These are phyloP conservation scores for Eristalis arbustorum DNA, from an alignment of 2,888 invertebrate genomes.

Conservation along the genomic window DNA sequence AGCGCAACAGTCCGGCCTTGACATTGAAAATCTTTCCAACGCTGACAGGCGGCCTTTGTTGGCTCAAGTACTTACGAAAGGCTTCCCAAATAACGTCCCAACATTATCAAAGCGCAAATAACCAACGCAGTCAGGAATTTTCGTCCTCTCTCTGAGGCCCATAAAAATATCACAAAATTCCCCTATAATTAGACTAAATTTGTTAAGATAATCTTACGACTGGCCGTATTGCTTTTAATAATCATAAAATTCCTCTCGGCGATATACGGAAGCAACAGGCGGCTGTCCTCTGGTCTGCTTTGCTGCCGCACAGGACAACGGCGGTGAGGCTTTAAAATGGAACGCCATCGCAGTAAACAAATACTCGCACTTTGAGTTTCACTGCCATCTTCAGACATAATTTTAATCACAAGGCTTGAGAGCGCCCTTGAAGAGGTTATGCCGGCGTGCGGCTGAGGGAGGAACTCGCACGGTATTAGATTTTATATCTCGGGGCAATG, in stretches of 20 bases:
- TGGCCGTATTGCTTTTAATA: neutral
- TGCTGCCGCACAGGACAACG: neutral
- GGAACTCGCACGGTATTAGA: neutral
- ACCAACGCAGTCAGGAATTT: neutral
- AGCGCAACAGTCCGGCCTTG: neutral
- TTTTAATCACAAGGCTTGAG: neutral
- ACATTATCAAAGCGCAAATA: neutral
- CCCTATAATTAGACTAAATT: conserved; percentile 21
- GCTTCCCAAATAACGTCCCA: neutral
- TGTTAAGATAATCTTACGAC: conserved; percentile 8
- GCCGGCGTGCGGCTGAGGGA: neutral
- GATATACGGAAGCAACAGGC: neutral
- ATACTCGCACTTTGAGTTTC: neutral
- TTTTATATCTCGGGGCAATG: neutral
- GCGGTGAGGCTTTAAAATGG: neutral
- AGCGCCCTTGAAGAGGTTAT: neutral
- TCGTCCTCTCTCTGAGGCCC: neutral
- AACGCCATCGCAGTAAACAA: neutral
- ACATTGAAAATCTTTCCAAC: neutral
- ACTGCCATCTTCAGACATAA: neutral
- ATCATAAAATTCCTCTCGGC: neutral
- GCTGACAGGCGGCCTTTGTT: neutral
- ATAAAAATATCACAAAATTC: neutral
- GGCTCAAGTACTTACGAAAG: neutral
- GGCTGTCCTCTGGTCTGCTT: neutral